Base-by-base conservation (phyloP, 2,888 invertebrate genomes). In the Ommatoiulus sabulosus region DNA sequence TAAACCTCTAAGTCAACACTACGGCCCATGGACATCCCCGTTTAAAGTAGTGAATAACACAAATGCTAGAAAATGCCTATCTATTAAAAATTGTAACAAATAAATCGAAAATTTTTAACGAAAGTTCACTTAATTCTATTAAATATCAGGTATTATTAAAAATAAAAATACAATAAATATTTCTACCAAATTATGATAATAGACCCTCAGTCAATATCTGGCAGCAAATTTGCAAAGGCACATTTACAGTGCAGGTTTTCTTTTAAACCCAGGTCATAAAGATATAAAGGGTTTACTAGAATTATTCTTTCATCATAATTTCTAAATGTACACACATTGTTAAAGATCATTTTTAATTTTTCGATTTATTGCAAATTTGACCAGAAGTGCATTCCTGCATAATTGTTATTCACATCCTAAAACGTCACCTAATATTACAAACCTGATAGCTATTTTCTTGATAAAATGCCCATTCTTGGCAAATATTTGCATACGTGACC, bases 401-500 rank as follows among this genome's bases (percentile, higher is more conserved):
- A 80, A 35, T 5, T 80, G 80, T 80, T 12, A 24, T 1, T 24
- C 10, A 72, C 0, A 24, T 72, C 0, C 10, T 80, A 80, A 52
- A 52, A 52, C 12, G 10, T 24, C 20, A 88, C 12, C n/a, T 17
- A 86, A n/a, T 80, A 20, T 15, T 52, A 46, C 80, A 12, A 43
- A 92, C 91, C 95, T 94, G 90, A 96, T 96, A 90, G 97, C 97
- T 90, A 98, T 98, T 93, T 98, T 98, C 93, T 97, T 97, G 91
- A 98, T 94, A 93, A 98, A 99, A 92, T 98, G 97, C 46, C 98
- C 98, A 92, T 96, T 97, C 92, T 97, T 97, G 84, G 97, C 98
- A 92, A 99, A 99, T 91, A 99, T 97, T 93, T 99, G 99, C 98
- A 99, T 98, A 89, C 98, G 95, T 0, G 98, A 98, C 89, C 98